Percentiles rank a stretch among this genome's conserved stretches.
These are phyloP conservation scores for Pseudomyrmex pallidus DNA, from an alignment of 1,140 invertebrate genomes.

Conservation along the genomic window DNA sequence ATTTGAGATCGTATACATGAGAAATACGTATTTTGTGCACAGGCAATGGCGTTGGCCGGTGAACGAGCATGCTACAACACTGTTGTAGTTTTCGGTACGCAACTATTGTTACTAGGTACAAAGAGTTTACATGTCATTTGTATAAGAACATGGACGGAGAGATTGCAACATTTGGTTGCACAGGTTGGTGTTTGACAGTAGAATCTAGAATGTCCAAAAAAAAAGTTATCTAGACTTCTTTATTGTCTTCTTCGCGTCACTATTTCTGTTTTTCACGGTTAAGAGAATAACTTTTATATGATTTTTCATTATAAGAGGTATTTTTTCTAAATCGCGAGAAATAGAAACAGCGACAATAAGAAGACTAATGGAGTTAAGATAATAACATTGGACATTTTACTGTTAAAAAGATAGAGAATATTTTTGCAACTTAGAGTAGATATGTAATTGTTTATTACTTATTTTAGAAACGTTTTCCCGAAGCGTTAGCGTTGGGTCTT, in stretches of 20 bases:
- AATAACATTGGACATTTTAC: too few species aligned
- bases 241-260: too few species aligned
- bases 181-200: constrained; percentile 76
- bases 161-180: constrained; percentile 89
- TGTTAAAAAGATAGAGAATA: constrained; percentile 51
- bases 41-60: constrained; percentile 92
- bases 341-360: too few species aligned
- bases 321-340: too few species aligned
- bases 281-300: too few species aligned
- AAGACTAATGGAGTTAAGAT: too few species aligned
- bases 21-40: constrained; percentile 7
- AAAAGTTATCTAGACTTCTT: too few species aligned
- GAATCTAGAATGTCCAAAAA: too few species aligned
- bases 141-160: constrained; percentile 93
- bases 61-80: constrained; percentile 96
- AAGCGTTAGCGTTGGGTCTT: constrained; percentile 88
- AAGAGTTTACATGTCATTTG: constrained; percentile 92
- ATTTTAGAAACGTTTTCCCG: constrained; percentile 87
- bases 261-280: too few species aligned
- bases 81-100: constrained; percentile 91
- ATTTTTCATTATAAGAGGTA: too few species aligned
- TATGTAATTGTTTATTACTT: background rate
- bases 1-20: background rate
- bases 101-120: constrained; percentile 94
- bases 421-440: constrained; percentile 1